Percentiles rank a stretch among this genome's conserved stretches.
Evolutionary conservation across 1,140 invertebrate genomes (phyloP).

Genomic region (Drosophila bocqueti): DNA sequence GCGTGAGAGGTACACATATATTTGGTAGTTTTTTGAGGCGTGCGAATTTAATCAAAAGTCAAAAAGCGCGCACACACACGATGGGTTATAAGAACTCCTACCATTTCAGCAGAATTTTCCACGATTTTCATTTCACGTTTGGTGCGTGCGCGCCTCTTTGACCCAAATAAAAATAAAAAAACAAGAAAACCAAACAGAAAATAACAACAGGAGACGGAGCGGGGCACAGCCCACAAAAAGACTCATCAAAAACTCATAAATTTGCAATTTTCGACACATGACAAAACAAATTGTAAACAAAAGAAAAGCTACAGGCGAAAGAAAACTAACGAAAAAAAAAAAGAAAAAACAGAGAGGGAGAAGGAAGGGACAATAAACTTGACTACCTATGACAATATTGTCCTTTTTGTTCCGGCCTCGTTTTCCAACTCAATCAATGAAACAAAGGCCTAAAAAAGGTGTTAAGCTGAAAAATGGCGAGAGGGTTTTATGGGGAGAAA

Average conservation of each 20-base stretch:
- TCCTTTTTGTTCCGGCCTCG: neutral
- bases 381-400: slow-evolving; percentile 30
- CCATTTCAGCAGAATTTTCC: slow-evolving; percentile 23
- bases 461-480: neutral
- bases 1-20: slow-evolving; percentile 9
- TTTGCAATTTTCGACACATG: slow-evolving; percentile 82
- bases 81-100: slow-evolving; percentile 33
- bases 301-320: slow-evolving; percentile 30
- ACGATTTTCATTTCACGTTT: slow-evolving; percentile 36
- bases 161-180: slow-evolving; percentile 72
- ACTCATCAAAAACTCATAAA: slow-evolving; percentile 83
- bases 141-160: slow-evolving; percentile 58
- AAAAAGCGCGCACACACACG: slow-evolving; percentile 50
- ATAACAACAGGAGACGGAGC: slow-evolving; percentile 26
- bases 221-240: slow-evolving; percentile 68
- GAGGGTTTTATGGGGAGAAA: neutral
- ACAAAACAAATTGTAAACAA: slow-evolving; percentile 83
- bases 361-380: slow-evolving; percentile 53
- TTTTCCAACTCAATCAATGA: slow-evolving; percentile 24
- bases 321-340: slow-evolving; percentile 29
- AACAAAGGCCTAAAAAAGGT: slow-evolving; percentile 17
- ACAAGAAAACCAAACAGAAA: slow-evolving; percentile 28
- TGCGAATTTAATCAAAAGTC: slow-evolving; percentile 81
- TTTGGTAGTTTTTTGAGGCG: slow-evolving; percentile 55
- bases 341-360: slow-evolving; percentile 10